phyloP scores from a whole-genome alignment of 2,888 invertebrate species.

The Cordilura impudica region DNA sequence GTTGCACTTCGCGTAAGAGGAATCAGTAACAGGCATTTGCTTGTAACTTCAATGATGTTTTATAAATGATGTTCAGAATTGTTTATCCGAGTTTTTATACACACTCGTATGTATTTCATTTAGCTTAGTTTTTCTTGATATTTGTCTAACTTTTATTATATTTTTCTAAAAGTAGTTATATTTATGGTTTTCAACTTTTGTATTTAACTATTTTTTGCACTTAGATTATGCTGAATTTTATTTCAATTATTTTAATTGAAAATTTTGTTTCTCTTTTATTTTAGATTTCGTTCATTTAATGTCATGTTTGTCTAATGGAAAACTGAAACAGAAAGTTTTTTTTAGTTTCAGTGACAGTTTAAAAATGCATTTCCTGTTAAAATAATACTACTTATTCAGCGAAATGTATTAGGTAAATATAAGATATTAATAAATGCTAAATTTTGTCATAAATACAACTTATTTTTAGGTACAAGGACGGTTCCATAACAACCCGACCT shows the following conservation, averaged over 20 bases:
- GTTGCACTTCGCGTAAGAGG: too few species aligned
- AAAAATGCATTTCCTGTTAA: background rate
- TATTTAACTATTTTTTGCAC: constrained; percentile 32
- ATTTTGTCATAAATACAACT: too few species aligned
- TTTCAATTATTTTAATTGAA: constrained; percentile 57
- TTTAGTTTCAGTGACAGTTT: constrained; percentile 46
- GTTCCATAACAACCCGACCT: too few species aligned
- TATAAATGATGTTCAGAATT: background rate
- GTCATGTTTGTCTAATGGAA: constrained; percentile 49
- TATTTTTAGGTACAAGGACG: too few species aligned
- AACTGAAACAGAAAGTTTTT: constrained; percentile 33
- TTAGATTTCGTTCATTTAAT: constrained; percentile 34
- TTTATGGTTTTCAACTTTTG: too few species aligned
- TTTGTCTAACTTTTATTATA: background rate
- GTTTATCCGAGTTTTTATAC: background rate
- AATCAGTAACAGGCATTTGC: too few species aligned
- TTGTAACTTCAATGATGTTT: too few species aligned
- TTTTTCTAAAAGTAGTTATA: background rate
- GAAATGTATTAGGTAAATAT: constrained; percentile 23
- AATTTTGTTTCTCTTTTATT: constrained; percentile 48
- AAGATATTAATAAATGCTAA: too few species aligned
- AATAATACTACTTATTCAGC: background rate
- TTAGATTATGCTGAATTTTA: constrained; percentile 49
- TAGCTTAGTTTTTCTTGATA: background rate
- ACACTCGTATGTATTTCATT: background rate